Conservation (phyloP, 2,888 invertebrate species). For the Apotomis betuletana region DNA sequence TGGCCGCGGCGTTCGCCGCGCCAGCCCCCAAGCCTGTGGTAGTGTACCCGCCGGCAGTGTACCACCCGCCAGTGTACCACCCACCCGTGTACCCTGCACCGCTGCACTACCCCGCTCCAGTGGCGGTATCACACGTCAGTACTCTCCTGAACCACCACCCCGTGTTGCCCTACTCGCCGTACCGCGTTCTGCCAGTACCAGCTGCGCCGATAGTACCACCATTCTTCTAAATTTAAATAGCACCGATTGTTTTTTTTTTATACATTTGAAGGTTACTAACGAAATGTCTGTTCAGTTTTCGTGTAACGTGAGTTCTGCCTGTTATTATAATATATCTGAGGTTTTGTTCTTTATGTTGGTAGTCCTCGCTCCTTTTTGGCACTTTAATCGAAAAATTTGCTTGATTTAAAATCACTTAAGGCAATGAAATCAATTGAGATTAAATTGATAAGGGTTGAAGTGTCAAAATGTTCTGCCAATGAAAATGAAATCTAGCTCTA, state of each 20-base stretch:
- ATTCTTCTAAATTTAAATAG: slow-evolving; percentile 12
- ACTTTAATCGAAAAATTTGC: background rate
- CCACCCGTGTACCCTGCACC: slow-evolving; percentile 56
- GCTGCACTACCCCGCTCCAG: slow-evolving; percentile 59
- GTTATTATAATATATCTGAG: background rate
- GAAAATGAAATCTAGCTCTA: background rate
- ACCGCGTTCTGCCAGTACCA: slow-evolving; percentile 52
- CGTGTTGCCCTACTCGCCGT: slow-evolving; percentile 52
- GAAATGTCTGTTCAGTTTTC: background rate
- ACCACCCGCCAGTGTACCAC: slow-evolving; percentile 49
- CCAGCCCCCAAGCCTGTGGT: slow-evolving; percentile 62
- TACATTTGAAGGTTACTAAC: background rate
- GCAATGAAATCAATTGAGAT: background rate
- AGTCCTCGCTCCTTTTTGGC: slow-evolving; percentile 34
- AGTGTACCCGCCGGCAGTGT: slow-evolving; percentile 53
- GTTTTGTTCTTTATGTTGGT: background rate
- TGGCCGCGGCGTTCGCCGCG: slow-evolving; percentile 53
- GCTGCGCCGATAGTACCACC: slow-evolving; percentile 38
- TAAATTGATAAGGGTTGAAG: background rate
- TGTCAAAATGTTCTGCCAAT: slow-evolving; percentile 20
- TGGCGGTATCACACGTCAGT: slow-evolving; percentile 52
- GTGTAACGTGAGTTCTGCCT: background rate
- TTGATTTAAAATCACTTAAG: background rate
- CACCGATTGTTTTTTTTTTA: slow-evolving; percentile 14
- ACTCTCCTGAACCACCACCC: slow-evolving; percentile 51